A percentile compares a stretch with the other conserved stretches of the same genome.
Evolutionary conservation across 2,888 invertebrate genomes (phyloP).

Genomic region (Platerodrilus igneus): DNA sequence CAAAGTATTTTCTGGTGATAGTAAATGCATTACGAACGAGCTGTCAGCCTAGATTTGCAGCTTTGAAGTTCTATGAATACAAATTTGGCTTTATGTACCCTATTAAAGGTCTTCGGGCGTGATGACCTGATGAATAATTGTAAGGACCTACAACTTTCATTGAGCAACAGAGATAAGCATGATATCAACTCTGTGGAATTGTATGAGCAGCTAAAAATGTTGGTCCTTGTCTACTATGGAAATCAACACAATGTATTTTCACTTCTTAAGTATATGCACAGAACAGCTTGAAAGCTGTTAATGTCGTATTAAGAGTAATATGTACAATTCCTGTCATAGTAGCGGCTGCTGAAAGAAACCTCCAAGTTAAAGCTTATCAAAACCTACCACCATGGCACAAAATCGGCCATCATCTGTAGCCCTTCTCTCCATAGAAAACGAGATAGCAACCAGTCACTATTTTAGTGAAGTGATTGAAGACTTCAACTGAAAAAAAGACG

Average conservation of each 20-base stretch:
- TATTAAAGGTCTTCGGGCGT: background rate
- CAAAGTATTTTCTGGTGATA: background rate
- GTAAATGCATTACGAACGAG: background rate
- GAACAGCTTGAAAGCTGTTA: background rate
- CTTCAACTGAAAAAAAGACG: background rate
- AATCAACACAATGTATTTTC: background rate
- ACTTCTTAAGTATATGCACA: conserved; percentile 2
- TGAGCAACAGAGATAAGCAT: conserved; percentile 1
- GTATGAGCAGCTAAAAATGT: conserved; percentile 1
- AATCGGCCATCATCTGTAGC: conserved; percentile 1
- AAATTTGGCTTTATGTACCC: conserved; percentile 3
- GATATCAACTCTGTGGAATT: background rate
- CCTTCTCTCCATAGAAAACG: background rate
- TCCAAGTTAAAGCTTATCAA: conserved; percentile 1
- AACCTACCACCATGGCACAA: too few relatives aligned
- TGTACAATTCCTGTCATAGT: conserved; percentile 1
- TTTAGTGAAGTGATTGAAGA: background rate
- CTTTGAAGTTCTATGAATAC: conserved; percentile 1
- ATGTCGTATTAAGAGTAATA: conserved; percentile 1
- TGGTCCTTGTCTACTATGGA: conserved; percentile 1
- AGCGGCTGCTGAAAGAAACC: conserved; percentile 1
- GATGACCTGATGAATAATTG: background rate
- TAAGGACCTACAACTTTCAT: background rate
- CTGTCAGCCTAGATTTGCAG: background rate
- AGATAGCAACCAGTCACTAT: background rate